Evolutionary conservation across 1,140 invertebrate genomes (phyloP).

Genomic region (Leptinotarsa undecemlineata): DNA sequence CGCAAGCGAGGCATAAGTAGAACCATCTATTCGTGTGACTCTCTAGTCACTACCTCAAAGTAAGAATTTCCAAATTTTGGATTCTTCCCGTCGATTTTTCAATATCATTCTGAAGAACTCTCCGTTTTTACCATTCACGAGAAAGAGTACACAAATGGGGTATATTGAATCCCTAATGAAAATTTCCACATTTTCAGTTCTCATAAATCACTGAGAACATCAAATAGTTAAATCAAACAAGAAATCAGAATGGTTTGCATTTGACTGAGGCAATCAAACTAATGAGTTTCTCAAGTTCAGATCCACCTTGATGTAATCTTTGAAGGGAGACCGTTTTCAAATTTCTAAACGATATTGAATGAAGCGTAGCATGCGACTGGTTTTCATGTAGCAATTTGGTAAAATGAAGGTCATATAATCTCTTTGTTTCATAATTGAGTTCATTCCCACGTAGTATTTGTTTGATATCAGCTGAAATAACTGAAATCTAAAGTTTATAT

Average conservation of each 20-base stretch:
- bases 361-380: not conserved
- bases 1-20: too few relatives aligned
- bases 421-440: constrained; percentile 18
- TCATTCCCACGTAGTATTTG: not conserved
- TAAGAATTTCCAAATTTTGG: too few relatives aligned
- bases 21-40: too few relatives aligned
- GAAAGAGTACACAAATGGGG: too few relatives aligned
- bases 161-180: too few relatives aligned
- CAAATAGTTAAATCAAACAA: not conserved
- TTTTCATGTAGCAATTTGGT: constrained; percentile 17
- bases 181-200: too few relatives aligned
- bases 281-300: constrained; percentile 10
- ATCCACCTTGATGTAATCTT: not conserved
- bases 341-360: constrained; percentile 11
- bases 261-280: constrained; percentile 1
- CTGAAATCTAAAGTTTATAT: not conserved
- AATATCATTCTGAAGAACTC: too few relatives aligned
- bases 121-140: too few relatives aligned
- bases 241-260: not conserved
- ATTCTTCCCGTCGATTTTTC: too few relatives aligned
- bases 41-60: too few relatives aligned
- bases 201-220: not conserved
- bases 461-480: not conserved
- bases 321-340: not conserved
- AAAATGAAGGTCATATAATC: constrained; percentile 15